Evolutionary conservation across 2,888 invertebrate genomes (phyloP).

Genomic region (Cremastinae sp.): DNA sequence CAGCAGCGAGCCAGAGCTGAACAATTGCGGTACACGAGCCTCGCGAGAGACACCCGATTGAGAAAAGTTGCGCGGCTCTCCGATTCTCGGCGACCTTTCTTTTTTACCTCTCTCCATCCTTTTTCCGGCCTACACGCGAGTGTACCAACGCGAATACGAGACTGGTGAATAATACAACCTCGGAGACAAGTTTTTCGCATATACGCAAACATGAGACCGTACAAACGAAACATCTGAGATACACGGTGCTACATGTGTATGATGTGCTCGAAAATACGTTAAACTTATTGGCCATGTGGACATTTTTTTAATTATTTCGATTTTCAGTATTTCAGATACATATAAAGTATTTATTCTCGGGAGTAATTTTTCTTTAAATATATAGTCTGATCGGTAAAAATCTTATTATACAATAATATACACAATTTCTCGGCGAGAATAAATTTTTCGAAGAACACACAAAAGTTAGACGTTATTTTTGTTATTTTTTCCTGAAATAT

Average conservation of each 20-base stretch:
- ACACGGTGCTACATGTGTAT: slow-evolving; percentile 12
- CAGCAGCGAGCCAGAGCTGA: slow-evolving; percentile 46
- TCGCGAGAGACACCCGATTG: slow-evolving; percentile 29
- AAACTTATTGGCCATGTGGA: too few relatives aligned
- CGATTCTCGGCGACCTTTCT: slow-evolving; percentile 34
- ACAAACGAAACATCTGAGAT: slow-evolving; percentile 19
- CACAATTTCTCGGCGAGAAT: too few relatives aligned
- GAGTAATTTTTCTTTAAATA: too few relatives aligned
- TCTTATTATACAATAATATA: too few relatives aligned
- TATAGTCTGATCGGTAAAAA: too few relatives aligned
- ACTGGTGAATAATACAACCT: too few relatives aligned
- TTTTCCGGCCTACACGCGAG: background rate
- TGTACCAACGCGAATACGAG: background rate
- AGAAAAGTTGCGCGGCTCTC: slow-evolving; percentile 36
- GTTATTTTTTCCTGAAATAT: too few relatives aligned
- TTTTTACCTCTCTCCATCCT: slow-evolving; percentile 23
- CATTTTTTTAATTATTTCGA: too few relatives aligned
- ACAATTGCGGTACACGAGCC: slow-evolving; percentile 27
- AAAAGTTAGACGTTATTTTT: too few relatives aligned
- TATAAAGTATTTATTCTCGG: too few relatives aligned
- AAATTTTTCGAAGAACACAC: too few relatives aligned
- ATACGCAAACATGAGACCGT: background rate
- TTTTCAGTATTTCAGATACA: too few relatives aligned
- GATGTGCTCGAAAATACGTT: background rate
- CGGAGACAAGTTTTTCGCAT: background rate